Percentiles rank a stretch among this genome's conserved stretches.
Evolutionary conservation across 2,797 vertebrate genomes (phyloP).

Genomic region (Rallus crepitans): DNA sequence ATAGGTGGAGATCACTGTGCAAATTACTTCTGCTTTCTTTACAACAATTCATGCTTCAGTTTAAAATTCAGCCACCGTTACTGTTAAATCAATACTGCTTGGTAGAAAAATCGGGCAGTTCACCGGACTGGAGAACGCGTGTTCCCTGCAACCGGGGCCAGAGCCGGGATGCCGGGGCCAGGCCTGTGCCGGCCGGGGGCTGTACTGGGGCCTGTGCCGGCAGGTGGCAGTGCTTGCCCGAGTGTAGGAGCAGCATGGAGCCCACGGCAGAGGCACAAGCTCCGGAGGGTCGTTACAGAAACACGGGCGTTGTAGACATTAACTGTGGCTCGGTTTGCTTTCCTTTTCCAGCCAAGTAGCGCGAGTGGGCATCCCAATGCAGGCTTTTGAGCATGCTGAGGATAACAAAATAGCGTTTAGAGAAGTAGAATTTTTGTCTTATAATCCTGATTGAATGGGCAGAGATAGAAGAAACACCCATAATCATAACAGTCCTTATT

Average conservation of each 20-base stretch:
- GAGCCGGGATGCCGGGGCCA: too few relatives aligned
- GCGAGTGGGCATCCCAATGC: not conserved
- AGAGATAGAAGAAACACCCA: not conserved
- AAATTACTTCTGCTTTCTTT: not conserved
- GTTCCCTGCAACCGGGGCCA: too few relatives aligned
- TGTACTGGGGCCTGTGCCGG: too few relatives aligned
- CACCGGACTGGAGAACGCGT: too few relatives aligned
- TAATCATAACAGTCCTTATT: not conserved
- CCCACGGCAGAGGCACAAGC: not conserved
- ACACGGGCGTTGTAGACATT: too few relatives aligned
- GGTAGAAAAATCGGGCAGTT: not conserved
- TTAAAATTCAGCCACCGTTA: not conserved
- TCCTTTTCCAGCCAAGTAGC: not conserved
- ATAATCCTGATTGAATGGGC: not conserved
- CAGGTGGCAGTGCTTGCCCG: conserved; percentile 43
- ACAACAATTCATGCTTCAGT: accelerated
- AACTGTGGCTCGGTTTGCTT: not conserved
- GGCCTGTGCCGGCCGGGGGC: too few relatives aligned
- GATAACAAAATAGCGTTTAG: not conserved
- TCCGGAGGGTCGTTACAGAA: accelerated
- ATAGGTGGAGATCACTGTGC: not conserved
- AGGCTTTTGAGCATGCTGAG: too few relatives aligned
- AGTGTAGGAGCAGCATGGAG: not conserved
- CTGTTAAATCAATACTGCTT: not conserved
- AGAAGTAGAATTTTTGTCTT: not conserved